Percentiles rank a stretch among this genome's conserved stretches.
These are phyloP conservation scores for Gari tellinella DNA, from an alignment of 2,888 invertebrate genomes.

Conservation along the genomic window DNA sequence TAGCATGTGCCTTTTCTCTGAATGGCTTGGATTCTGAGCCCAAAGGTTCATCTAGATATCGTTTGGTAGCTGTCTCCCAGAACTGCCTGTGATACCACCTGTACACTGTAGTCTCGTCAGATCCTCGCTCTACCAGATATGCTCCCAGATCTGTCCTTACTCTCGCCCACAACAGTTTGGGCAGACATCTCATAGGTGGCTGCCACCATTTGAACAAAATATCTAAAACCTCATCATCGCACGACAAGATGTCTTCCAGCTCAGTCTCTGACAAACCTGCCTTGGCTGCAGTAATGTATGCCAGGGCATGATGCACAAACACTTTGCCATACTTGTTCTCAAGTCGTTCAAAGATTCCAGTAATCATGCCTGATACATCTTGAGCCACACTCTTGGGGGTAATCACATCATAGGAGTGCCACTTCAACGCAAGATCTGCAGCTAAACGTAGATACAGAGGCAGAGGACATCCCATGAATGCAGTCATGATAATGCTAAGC, in stretches of 20 bases:
- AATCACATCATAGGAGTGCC: conserved; percentile 70
- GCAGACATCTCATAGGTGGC: conserved; percentile 76
- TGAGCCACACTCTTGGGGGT: conserved; percentile 32
- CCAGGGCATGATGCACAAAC: conserved; percentile 69
- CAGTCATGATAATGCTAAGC: conserved; percentile 53
- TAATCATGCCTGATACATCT: conserved; percentile 69
- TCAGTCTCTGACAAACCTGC: conserved; percentile 70
- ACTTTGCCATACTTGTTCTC: conserved; percentile 63
- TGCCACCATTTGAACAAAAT: conserved; percentile 65
- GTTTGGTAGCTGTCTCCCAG: conserved; percentile 62
- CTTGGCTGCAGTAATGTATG: conserved; percentile 70
- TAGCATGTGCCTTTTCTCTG: conserved; percentile 62
- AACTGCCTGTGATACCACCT: conserved; percentile 78
- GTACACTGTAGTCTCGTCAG: conserved; percentile 67
- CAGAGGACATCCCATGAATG: conserved; percentile 64
- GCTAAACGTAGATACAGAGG: conserved; percentile 74
- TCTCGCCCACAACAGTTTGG: conserved; percentile 71
- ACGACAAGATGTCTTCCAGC: conserved; percentile 72
- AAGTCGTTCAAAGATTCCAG: conserved; percentile 65
- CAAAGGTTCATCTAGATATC: conserved; percentile 52
- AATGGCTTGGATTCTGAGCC: conserved; percentile 12
- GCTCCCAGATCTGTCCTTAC: conserved; percentile 62
- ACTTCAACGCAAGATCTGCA: conserved; percentile 64
- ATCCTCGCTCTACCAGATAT: conserved; percentile 66
- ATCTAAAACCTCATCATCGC: conserved; percentile 73